These are phyloP conservation scores for Sardinella longiceps DNA, from an alignment of 2,797 vertebrate genomes.

Conservation along the genomic window DNA sequence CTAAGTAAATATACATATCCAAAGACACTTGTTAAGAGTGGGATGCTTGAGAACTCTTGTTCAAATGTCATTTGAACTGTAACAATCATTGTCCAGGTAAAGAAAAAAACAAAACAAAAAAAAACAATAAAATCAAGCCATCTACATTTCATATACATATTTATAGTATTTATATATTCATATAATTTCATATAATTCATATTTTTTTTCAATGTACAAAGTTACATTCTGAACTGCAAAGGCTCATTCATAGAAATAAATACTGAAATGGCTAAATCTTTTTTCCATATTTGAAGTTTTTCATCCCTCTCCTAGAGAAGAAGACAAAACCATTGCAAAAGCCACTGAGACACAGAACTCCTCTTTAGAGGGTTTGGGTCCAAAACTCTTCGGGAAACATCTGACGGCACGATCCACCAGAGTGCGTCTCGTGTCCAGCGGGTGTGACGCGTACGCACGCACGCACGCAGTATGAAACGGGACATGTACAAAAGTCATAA, in stretches of 20 bases:
- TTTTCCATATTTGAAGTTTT: conserved; percentile 74
- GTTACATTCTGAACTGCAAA: conserved; percentile 97
- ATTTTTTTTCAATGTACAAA: conserved; percentile 88
- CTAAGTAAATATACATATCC: conserved; percentile 56
- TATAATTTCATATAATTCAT: conserved; percentile 47
- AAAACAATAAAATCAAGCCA: conserved; percentile 62
- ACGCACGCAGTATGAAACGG: conserved; percentile 63
- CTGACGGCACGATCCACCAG: not conserved
- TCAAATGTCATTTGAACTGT: conserved; percentile 29
- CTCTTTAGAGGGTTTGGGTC: not conserved
- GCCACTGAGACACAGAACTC: conserved; percentile 44
- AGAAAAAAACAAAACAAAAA: not conserved
- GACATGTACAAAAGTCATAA: conserved; percentile 75
- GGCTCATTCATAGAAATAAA: conserved; percentile 96
- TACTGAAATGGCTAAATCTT: conserved; percentile 93
- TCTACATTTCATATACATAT: conserved; percentile 87
- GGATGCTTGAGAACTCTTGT: conserved; percentile 10
- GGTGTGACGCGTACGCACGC: not conserved
- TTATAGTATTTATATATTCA: conserved; percentile 75
- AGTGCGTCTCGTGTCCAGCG: not conserved
- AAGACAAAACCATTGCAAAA: conserved; percentile 30
- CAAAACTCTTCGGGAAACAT: not conserved
- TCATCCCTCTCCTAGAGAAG: conserved; percentile 58
- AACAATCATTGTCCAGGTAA: conserved; percentile 21
- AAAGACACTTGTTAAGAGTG: conserved; percentile 29